Evolutionary conservation across 2,888 invertebrate species (phyloP).

Genomic region (Melanotus villosus): DNA sequence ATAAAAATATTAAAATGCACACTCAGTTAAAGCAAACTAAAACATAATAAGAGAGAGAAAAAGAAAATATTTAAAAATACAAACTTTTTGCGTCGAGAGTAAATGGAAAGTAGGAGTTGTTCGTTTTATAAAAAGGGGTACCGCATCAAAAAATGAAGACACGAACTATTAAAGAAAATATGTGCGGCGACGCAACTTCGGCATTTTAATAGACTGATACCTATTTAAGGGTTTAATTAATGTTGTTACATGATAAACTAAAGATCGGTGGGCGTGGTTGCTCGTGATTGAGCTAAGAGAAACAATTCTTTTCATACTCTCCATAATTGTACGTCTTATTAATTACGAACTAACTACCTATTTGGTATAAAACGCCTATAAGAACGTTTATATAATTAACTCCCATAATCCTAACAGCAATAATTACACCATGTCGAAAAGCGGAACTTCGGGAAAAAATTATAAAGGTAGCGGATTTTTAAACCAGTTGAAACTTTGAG

Average conservation of each 20-base stretch:
- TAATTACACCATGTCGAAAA: background rate
- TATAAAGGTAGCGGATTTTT: too few species aligned
- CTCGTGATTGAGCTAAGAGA: conserved; percentile 58
- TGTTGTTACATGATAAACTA: conserved; percentile 63
- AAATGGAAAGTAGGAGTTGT: too few species aligned
- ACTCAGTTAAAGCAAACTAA: too few species aligned
- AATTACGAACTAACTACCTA: conserved; percentile 44
- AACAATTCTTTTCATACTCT: conserved; percentile 44
- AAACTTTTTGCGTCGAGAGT: too few species aligned
- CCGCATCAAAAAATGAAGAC: conserved; percentile 48
- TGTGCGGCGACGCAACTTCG: conserved; percentile 54
- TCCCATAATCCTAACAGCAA: background rate
- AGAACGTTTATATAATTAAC: conserved; percentile 38
- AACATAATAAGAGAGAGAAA: too few species aligned
- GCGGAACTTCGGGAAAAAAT: background rate
- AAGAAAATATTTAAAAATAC: too few species aligned
- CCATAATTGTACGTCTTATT: conserved; percentile 44
- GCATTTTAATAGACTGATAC: conserved; percentile 64
- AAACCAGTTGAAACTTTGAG: too few species aligned
- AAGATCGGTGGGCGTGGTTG: conserved; percentile 61
- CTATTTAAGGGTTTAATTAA: conserved; percentile 65
- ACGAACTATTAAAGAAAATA: conserved; percentile 52
- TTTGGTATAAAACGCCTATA: conserved; percentile 39
- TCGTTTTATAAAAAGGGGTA: too few species aligned
- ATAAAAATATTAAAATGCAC: too few species aligned